These are phyloP conservation scores for Struthio camelus DNA, from an alignment of 2,113 vertebrate genomes.

Conservation along the genomic window DNA sequence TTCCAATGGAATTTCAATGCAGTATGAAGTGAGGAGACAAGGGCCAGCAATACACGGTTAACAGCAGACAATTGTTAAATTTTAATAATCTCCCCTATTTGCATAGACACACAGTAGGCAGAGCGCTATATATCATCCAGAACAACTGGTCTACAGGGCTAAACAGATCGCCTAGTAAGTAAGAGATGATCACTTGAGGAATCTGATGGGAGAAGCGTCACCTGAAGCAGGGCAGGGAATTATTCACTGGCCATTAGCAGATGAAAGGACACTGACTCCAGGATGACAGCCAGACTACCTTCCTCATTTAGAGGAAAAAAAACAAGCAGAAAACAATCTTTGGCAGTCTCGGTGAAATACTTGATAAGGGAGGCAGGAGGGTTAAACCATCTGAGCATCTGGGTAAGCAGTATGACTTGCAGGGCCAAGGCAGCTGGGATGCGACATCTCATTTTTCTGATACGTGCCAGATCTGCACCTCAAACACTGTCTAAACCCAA, in stretches of 20 bases:
- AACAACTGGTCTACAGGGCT: background rate
- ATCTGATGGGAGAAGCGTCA: background rate
- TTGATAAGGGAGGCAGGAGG: background rate
- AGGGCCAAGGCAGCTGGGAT: background rate
- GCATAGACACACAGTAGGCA: background rate
- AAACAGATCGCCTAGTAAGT: background rate
- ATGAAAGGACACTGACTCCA: background rate
- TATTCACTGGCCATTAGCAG: background rate
- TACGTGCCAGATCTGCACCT: background rate
- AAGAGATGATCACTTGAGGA: background rate
- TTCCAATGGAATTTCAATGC: background rate
- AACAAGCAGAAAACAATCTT: fast-evolving
- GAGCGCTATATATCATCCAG: background rate
- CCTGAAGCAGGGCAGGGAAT: background rate
- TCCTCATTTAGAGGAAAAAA: background rate
- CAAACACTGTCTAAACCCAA: background rate
- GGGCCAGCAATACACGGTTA: background rate
- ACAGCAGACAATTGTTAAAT: background rate
- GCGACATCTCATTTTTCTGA: background rate
- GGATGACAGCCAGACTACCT: background rate
- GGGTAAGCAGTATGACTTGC: background rate
- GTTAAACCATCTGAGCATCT: background rate
- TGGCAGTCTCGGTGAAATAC: background rate
- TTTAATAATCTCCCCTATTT: background rate
- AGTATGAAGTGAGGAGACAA: background rate